Conservation (phyloP, 1,140 invertebrate genomes). For the Zophobas atratus region DNA sequence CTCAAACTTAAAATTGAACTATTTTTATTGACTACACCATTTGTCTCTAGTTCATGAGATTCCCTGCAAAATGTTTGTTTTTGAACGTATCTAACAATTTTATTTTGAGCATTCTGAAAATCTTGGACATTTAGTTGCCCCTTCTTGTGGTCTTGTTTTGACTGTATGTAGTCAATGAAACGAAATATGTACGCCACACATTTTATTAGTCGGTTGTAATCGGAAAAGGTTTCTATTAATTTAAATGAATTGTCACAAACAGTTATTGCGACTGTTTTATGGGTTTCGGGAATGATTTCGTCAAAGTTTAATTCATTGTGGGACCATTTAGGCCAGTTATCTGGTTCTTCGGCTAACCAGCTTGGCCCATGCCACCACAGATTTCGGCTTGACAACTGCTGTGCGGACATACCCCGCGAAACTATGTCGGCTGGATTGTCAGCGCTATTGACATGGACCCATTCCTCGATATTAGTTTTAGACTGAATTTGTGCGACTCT, state of each 20-base stretch:
- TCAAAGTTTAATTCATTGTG: not conserved
- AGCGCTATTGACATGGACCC: conserved; percentile 60
- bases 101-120: not conserved
- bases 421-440: conserved; percentile 65
- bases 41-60: not conserved
- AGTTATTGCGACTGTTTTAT: too few relatives aligned
- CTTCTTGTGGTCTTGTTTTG: too few relatives aligned
- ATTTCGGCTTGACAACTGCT: conserved; percentile 51
- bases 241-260: too few relatives aligned
- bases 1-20: conserved; percentile 23
- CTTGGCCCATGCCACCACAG: conserved; percentile 64
- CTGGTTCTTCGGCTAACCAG: conserved; percentile 29
- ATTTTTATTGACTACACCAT: not conserved
- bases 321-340: not conserved
- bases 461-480: conserved; percentile 49
- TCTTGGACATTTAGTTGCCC: too few relatives aligned
- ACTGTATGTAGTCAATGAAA: too few relatives aligned
- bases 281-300: not conserved
- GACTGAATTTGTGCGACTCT: conserved; percentile 64
- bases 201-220: too few relatives aligned
- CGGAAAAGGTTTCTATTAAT: too few relatives aligned
- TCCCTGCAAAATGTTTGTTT: not conserved
- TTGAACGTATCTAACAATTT: not conserved
- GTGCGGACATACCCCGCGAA: conserved; percentile 58
- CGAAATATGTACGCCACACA: too few relatives aligned